Conservation (phyloP, 1,140 invertebrate genomes). For the Ephestia elutella region DNA sequence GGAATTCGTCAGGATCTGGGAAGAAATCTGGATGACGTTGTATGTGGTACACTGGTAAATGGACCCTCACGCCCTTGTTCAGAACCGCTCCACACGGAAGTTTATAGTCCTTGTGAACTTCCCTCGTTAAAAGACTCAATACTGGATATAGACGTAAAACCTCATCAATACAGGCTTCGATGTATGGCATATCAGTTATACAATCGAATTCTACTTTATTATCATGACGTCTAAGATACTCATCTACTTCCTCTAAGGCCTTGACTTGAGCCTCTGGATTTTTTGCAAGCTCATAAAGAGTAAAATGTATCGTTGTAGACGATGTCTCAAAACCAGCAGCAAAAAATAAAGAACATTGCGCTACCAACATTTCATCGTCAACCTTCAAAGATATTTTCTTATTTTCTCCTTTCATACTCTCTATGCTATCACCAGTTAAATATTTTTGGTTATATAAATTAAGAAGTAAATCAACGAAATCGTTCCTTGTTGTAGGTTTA, state of each 20-base stretch:
- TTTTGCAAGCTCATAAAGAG: constrained; percentile 70
- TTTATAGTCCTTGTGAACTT: constrained; percentile 34
- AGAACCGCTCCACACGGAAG: constrained; percentile 39
- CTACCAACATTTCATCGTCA: constrained; percentile 72
- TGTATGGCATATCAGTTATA: constrained; percentile 51
- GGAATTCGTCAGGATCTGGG: constrained; percentile 77
- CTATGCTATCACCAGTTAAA: constrained; percentile 21
- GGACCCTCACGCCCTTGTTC: constrained; percentile 33
- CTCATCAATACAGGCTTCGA: constrained; percentile 25
- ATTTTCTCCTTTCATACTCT: constrained; percentile 10
- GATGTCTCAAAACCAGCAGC: constrained; percentile 75
- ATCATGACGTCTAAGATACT: constrained; percentile 39
- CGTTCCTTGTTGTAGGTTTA: constrained; percentile 17
- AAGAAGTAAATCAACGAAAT: constrained; percentile 16
- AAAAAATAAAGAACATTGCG: constrained; percentile 80
- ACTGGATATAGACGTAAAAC: constrained; percentile 40
- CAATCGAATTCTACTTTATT: constrained; percentile 51
- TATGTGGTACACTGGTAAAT: constrained; percentile 44
- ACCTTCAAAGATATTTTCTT: constrained; percentile 18
- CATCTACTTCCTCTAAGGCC: constrained; percentile 73
- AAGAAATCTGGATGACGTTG: constrained; percentile 72
- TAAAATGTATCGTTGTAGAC: constrained; percentile 61
- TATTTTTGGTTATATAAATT: constrained; percentile 21
- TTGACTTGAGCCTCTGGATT: constrained; percentile 65
- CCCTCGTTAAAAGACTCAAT: constrained; percentile 22